A percentile compares a stretch with the other conserved stretches of the same genome.
phyloP scores from a whole-genome alignment of 2,888 invertebrate species.

The Macrosoma leucophasiata region DNA sequence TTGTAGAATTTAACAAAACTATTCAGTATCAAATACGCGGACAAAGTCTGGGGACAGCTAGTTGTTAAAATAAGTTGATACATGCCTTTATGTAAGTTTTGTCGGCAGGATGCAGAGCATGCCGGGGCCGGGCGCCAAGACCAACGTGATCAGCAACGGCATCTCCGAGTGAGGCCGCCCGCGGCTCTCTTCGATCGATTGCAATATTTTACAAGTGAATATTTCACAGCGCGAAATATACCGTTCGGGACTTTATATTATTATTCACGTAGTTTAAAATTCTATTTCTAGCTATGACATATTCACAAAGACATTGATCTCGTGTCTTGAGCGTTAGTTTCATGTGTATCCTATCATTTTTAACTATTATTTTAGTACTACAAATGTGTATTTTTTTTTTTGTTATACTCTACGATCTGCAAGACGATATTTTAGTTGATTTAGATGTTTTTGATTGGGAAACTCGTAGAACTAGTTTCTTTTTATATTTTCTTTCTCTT shows the following conservation, averaged over 20 bases:
- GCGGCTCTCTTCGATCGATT: constrained; percentile 27
- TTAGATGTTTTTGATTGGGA: too few species aligned
- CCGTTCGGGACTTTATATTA: constrained; percentile 49
- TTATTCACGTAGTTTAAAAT: constrained; percentile 10
- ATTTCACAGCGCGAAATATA: constrained; percentile 58
- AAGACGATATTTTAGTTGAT: constrained; percentile 11
- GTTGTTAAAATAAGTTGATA: too few species aligned
- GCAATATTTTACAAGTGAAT: constrained; percentile 61
- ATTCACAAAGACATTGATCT: constrained; percentile 63
- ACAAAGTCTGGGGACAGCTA: too few species aligned
- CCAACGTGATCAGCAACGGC: constrained; percentile 48
- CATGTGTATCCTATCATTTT: constrained; percentile 30
- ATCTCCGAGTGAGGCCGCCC: constrained; percentile 42
- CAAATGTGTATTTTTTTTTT: constrained; percentile 53
- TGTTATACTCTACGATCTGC: constrained; percentile 26
- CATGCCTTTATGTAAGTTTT: too few species aligned
- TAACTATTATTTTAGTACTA: constrained; percentile 44
- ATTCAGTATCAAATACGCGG: too few species aligned
- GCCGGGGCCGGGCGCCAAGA: constrained; percentile 34
- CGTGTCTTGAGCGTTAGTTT: constrained; percentile 51
- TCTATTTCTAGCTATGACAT: constrained; percentile 55
- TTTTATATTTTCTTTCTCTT: too few species aligned
- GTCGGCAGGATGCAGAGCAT: constrained; percentile 38
- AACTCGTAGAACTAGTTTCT: too few species aligned
- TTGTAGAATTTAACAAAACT: too few species aligned